A percentile compares a stretch with the other conserved stretches of the same genome.
phyloP scores from a whole-genome alignment of 2,888 invertebrate species.

The Halocaridina rubra region DNA sequence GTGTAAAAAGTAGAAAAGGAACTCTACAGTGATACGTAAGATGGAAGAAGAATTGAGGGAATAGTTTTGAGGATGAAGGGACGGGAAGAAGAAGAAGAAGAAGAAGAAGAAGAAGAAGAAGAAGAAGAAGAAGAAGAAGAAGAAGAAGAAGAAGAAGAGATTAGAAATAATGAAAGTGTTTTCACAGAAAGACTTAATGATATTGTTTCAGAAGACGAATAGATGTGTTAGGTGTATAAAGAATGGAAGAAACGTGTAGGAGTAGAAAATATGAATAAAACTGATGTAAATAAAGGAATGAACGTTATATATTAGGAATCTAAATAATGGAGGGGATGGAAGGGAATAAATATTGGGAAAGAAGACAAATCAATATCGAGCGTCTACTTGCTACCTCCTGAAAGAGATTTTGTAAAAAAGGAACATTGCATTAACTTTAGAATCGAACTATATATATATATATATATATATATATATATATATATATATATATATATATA shows the following conservation, averaged over 20 bases:
- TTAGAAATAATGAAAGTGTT: too few relatives aligned
- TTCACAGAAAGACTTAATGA: too few relatives aligned
- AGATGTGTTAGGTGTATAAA: not conserved
- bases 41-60: too few relatives aligned
- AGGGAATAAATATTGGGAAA: not conserved
- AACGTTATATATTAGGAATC: not conserved
- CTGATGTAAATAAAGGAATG: not conserved
- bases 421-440: not conserved
- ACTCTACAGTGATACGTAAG: too few relatives aligned
- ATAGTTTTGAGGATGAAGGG: too few relatives aligned
- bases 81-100: too few relatives aligned
- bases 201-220: too few relatives aligned
- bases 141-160: too few relatives aligned
- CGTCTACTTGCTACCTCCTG: too few relatives aligned
- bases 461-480: not conserved
- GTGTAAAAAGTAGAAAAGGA: too few relatives aligned
- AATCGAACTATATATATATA: not conserved
- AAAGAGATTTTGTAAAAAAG: not conserved
- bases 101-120: too few relatives aligned
- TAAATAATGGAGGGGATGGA: not conserved
- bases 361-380: not conserved
- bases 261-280: not conserved
- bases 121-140: too few relatives aligned
- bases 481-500: conserved; percentile 9
- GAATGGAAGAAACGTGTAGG: not conserved